Base-by-base conservation (phyloP, 2,888 invertebrate species). In the Graphium colonna region DNA sequence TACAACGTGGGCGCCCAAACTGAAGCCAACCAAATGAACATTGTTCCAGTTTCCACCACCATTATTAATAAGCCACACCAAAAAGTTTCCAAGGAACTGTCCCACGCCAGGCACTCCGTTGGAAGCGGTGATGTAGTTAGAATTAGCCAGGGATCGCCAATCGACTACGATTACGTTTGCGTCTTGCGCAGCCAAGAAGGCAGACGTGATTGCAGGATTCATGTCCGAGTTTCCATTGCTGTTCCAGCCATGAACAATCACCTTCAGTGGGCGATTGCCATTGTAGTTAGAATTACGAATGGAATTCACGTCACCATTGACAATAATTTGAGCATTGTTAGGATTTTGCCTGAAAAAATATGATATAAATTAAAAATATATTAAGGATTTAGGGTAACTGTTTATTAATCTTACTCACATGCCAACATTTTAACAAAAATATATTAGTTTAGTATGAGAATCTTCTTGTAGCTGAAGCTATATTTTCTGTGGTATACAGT, bases 141-240 rank as follows among this genome's bases (percentile, higher is more conserved):
- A 55, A 51, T 62, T 67, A 7, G 82, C 80, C 0, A 73, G 61
- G 3, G 51, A 47, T 0, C 72, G 64, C 88, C 88, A 89, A 60
- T 89, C 89, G 0, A 89, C 72, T 1, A 86, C 78, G n/a, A 88
- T 81, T 1, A 88, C 80, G 49, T 88, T 88, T 8, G 61, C 63
- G 46, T 89, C 82, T 21, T 65, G 67, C 0, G 62, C 65, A 0
- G 65, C 71, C 3, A 86, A 68, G 62, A 77, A 77, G 9, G 82
- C 79, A 12, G 68, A 58, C 8, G 67, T 76, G 43, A 81, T 66
- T 1, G 58, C 44, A 0, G 68, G 64, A 57, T 79, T 82, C 56
- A 80, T 64, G 0, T 44, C 60, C 5, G 73, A 65, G 53, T 71
- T 68, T 31, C 79, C 78, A 33, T 77, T 67, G 59, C 71, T 73